Percentiles rank a stretch among this genome's conserved stretches.
Evolutionary conservation across 2,888 invertebrate species (phyloP).

Genomic region (Crepidodera aurea): DNA sequence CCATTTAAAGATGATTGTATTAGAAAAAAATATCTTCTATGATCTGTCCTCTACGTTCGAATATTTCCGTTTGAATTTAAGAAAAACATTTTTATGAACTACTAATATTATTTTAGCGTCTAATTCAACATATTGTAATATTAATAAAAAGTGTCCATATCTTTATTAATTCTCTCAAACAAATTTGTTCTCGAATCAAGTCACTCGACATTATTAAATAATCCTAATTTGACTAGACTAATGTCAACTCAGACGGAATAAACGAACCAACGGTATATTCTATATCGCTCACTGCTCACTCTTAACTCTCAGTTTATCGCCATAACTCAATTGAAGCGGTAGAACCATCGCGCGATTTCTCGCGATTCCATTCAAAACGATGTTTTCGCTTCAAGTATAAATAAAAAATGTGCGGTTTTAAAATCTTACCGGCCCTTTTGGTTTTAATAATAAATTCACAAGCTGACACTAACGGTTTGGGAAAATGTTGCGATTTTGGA

Average conservation of each 20-base stretch:
- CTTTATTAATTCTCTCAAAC: no score
- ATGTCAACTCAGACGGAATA: background rate
- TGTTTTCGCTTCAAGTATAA: background rate
- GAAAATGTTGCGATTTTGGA: constrained; percentile 27
- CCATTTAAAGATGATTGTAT: no score
- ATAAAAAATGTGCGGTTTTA: constrained; percentile 4
- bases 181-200: no score
- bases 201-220: no score
- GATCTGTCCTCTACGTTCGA: no score
- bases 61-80: no score
- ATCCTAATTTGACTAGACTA: constrained; percentile 4
- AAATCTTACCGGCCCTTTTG: background rate
- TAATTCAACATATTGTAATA: no score
- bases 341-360: background rate
- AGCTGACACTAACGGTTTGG: background rate
- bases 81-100: no score
- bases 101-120: no score
- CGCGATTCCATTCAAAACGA: background rate
- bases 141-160: no score
- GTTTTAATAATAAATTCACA: background rate
- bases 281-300: background rate
- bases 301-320: constrained; percentile 8
- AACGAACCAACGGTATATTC: constrained; percentile 2
- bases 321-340: background rate
- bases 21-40: no score